These are phyloP conservation scores for Empis livida DNA, from an alignment of 2,888 invertebrate species.

Conservation along the genomic window DNA sequence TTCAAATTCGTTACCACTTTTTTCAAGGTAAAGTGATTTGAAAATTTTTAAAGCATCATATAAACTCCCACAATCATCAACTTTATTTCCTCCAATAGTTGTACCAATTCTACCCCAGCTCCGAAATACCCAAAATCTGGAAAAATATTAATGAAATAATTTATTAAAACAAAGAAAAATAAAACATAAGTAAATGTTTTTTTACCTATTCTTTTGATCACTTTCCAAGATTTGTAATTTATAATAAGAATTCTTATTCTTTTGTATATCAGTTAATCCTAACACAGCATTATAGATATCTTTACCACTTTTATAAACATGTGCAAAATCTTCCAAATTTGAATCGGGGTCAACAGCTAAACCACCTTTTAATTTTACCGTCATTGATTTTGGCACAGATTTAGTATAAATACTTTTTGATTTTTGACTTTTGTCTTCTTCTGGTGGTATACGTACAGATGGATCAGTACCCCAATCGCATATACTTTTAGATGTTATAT, in stretches of 20 bases:
- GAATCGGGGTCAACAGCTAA: constrained; percentile 90
- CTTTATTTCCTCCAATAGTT: constrained; percentile 64
- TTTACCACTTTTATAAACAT: constrained; percentile 51
- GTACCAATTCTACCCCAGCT: constrained; percentile 98
- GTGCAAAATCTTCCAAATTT: constrained; percentile 59
- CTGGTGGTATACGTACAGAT: constrained; percentile 29
- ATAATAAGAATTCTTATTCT: constrained; percentile 86
- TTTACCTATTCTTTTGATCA: constrained; percentile 48
- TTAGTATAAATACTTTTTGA: constrained; percentile 48
- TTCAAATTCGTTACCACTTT: constrained; percentile 72
- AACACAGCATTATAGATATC: constrained; percentile 67
- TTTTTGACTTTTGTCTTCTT: constrained; percentile 45
- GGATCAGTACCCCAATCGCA: constrained; percentile 72
- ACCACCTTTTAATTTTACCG: constrained; percentile 64
- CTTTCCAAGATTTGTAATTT: constrained; percentile 81
- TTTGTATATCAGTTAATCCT: constrained; percentile 72
- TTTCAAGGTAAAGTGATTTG: constrained; percentile 53
- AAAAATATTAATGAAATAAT: constrained; percentile 3
- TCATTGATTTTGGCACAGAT: constrained; percentile 46
- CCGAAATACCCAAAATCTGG: constrained; percentile 67
- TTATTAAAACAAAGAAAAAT: neutral
- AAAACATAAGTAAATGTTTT: neutral
- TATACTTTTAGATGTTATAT: constrained; percentile 59
- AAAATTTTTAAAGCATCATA: constrained; percentile 51
- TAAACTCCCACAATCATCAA: constrained; percentile 39